A percentile compares a stretch with the other conserved stretches of the same genome.
phyloP scores from a whole-genome alignment of 1,140 invertebrate species.

The Rhopalosiphum maidis region DNA sequence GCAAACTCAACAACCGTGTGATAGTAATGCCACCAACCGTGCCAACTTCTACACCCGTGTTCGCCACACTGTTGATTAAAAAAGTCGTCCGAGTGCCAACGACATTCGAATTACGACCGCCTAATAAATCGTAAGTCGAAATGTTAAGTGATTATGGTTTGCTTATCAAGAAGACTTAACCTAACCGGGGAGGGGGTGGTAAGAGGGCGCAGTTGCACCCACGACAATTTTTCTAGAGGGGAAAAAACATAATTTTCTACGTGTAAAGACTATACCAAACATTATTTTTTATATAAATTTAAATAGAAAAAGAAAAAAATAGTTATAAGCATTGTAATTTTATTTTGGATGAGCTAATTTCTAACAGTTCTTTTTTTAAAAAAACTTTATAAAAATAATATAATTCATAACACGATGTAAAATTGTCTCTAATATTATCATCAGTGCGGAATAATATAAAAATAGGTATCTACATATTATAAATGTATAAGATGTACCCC shows the following conservation, averaged over 20 bases:
- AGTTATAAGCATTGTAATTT: too few species aligned
- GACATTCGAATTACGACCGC: slow-evolving; percentile 27
- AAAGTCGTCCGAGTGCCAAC: background rate
- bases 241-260: too few species aligned
- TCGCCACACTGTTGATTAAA: slow-evolving; percentile 32
- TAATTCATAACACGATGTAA: too few species aligned
- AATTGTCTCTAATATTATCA: too few species aligned
- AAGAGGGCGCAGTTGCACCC: too few species aligned
- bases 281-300: background rate
- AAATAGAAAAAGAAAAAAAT: background rate
- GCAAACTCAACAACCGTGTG: background rate
- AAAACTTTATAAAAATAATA: too few species aligned
- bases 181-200: too few species aligned
- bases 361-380: too few species aligned
- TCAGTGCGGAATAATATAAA: too few species aligned
- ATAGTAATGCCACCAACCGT: slow-evolving; percentile 46
- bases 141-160: background rate
- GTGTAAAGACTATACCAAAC: background rate
- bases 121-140: slow-evolving; percentile 19
- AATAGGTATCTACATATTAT: too few species aligned
- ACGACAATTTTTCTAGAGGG: too few species aligned
- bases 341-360: background rate
- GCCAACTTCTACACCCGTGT: background rate
- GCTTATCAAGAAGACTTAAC: background rate
- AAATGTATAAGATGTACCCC: too few species aligned